Conservation (phyloP, 2,888 invertebrate species). For the Nephrotoma flavescens region DNA sequence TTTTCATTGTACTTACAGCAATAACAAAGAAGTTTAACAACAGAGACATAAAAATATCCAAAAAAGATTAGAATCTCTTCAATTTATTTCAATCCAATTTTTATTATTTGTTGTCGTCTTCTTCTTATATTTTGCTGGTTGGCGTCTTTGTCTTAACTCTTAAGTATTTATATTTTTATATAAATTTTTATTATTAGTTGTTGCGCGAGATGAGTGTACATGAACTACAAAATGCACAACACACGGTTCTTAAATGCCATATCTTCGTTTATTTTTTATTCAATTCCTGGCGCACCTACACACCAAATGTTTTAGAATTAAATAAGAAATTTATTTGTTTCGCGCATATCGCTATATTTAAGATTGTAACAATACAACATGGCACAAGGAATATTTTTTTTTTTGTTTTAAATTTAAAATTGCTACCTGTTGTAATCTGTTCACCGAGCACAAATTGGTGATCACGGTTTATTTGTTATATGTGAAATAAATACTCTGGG, state of each 20-base stretch:
- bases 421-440: constrained; percentile 3
- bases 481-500: neutral
- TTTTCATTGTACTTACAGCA: neutral
- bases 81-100: constrained; percentile 4
- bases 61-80: constrained; percentile 4
- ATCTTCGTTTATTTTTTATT: constrained; percentile 1
- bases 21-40: neutral
- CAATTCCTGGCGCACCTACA: neutral
- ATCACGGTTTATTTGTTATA: neutral
- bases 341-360: neutral
- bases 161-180: neutral
- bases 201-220: neutral
- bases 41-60: neutral
- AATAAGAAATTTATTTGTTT: neutral
- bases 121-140: neutral
- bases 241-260: neutral
- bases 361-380: neutral
- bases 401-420: neutral
- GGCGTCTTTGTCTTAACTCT: neutral
- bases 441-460: constrained; percentile 1
- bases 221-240: neutral
- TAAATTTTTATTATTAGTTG: neutral
- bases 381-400: neutral
- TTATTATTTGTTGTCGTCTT: neutral
- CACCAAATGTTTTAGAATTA: neutral